Evolutionary conservation across 2,888 invertebrate genomes (phyloP).

Genomic region (Lochmaea capreae): DNA sequence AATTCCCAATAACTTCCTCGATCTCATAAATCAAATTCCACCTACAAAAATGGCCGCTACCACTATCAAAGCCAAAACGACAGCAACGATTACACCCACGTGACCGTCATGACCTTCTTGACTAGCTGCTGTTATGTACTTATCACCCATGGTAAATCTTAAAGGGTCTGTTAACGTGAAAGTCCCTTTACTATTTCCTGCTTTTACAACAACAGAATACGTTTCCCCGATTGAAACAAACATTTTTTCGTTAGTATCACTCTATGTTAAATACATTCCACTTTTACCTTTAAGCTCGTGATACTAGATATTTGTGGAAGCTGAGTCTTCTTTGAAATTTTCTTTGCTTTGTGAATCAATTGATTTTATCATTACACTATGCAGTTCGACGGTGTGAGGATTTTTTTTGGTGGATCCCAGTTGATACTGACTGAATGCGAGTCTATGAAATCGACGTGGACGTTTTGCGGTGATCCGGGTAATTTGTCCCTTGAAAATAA

Average conservation of each 20-base stretch:
- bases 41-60: constrained; percentile 73
- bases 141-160: constrained; percentile 80
- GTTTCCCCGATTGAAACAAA: constrained; percentile 71
- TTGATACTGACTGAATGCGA: constrained; percentile 71
- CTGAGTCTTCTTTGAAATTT: constrained; percentile 78
- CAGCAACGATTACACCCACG: constrained; percentile 74
- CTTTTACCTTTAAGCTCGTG: constrained; percentile 70
- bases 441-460: constrained; percentile 70
- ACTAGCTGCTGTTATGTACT: constrained; percentile 76
- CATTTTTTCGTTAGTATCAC: neutral
- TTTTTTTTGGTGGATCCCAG: constrained; percentile 86
- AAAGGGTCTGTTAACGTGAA: constrained; percentile 80
- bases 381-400: constrained; percentile 83
- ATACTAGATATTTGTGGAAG: constrained; percentile 76
- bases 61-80: constrained; percentile 73
- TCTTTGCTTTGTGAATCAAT: constrained; percentile 68
- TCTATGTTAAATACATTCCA: neutral
- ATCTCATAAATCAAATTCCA: constrained; percentile 73
- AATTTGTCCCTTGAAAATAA: constrained; percentile 72
- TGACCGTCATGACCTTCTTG: constrained; percentile 68
- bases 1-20: constrained; percentile 72
- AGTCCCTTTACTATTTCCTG: constrained; percentile 77
- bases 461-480: constrained; percentile 83
- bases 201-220: constrained; percentile 86
- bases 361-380: constrained; percentile 84